phyloP scores from a whole-genome alignment of 2,113 vertebrate species.

The Cebidichthys violaceus region DNA sequence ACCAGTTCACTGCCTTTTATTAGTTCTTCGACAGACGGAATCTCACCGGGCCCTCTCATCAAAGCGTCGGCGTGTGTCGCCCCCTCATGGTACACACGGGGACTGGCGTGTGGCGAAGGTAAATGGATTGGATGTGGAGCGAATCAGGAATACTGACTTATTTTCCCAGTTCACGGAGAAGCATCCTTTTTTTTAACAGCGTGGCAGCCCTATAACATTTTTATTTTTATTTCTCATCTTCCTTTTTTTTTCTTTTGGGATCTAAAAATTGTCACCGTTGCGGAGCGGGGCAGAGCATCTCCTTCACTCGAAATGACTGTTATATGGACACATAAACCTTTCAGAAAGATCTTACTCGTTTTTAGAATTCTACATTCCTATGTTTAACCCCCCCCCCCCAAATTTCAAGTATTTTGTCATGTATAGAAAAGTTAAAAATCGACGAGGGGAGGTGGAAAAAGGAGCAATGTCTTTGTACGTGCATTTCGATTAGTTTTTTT shows the following conservation, averaged over 20 bases:
- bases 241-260: constrained; percentile 64
- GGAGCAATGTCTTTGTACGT: constrained; percentile 76
- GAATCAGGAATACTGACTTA: constrained; percentile 81
- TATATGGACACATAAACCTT: constrained; percentile 83
- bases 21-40: constrained; percentile 77
- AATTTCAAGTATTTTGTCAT: constrained; percentile 83
- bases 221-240: constrained; percentile 64
- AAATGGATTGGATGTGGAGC: constrained; percentile 71
- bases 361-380: constrained; percentile 84
- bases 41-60: constrained; percentile 76
- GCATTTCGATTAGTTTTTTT: constrained; percentile 73
- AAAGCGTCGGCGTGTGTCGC: constrained; percentile 61
- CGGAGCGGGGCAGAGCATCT: constrained; percentile 64
- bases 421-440: constrained; percentile 79
- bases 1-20: constrained; percentile 84
- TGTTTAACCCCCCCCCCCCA: constrained; percentile 72
- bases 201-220: constrained; percentile 81
- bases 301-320: constrained; percentile 80
- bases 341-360: constrained; percentile 70
- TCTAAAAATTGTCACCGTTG: constrained; percentile 70
- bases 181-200: constrained; percentile 73
- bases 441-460: constrained; percentile 71
- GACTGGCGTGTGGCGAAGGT: constrained; percentile 68
- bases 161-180: constrained; percentile 75
- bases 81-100: constrained; percentile 75